Evolutionary conservation across 1,140 invertebrate species (phyloP).

Genomic region (Neodiprion pinetum): DNA sequence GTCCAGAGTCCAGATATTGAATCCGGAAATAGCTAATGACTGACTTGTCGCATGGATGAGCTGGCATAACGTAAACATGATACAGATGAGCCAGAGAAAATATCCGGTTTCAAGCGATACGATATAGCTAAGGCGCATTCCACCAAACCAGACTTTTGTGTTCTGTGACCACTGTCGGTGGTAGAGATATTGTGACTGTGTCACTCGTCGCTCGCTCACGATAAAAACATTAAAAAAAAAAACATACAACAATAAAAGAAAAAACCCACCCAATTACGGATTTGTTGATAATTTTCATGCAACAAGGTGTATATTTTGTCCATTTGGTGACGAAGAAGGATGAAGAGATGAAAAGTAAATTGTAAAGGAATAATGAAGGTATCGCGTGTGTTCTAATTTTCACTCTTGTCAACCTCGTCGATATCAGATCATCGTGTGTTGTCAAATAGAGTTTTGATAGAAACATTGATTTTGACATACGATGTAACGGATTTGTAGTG

Average conservation of each 20-base stretch:
- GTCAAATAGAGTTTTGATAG: not conserved
- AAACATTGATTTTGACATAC: not conserved
- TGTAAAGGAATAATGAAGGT: too few relatives aligned
- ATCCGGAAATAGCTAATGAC: conserved; percentile 1
- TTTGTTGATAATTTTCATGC: too few relatives aligned
- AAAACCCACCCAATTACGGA: too few relatives aligned
- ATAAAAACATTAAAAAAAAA: not conserved
- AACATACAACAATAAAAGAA: not conserved
- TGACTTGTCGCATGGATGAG: not conserved
- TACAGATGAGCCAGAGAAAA: not conserved
- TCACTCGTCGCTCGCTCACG: not conserved
- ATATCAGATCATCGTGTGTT: not conserved
- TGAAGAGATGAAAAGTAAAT: too few relatives aligned
- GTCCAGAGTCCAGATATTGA: conserved; percentile 35
- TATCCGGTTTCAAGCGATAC: not conserved
- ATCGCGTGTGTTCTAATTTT: not conserved
- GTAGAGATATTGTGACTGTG: conserved; percentile 15
- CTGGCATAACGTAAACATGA: not conserved
- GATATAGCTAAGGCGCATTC: not conserved
- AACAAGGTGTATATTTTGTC: too few relatives aligned
- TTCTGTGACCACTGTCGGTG: conserved; percentile 40
- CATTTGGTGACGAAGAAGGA: too few relatives aligned
- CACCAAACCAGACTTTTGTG: conserved; percentile 39
- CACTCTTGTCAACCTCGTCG: not conserved
- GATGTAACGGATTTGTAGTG: not conserved